Base-by-base conservation (phyloP, 2,113 vertebrate species). In the Junco hyemalis region DNA sequence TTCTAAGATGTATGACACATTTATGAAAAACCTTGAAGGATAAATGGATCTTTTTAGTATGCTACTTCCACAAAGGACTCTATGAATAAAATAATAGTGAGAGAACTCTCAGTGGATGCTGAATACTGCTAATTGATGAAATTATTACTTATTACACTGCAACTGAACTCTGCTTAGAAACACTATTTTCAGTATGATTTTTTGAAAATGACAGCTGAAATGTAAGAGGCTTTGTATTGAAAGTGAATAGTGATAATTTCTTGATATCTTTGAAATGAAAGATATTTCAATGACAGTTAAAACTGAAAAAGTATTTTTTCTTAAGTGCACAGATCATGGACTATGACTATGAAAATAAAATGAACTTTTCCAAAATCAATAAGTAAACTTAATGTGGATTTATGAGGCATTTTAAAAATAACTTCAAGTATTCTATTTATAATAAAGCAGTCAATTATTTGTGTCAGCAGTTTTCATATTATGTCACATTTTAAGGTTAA, bases 61-160 rank as follows among this genome's bases (percentile, higher is more conserved):
- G 82, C 82, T 95, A 84, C 76, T 97, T 97, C 92, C 90, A 95
- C 81, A 96, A 97, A 97, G 87, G 88, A 91, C 91, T 97, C 86
- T 68, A 22, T 96, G 95, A 97, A 96, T 97, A 95, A 97, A 97
- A 97, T 96, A 95, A 97, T 94, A 96, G 96, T 95, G 94, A 96
- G 95, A 94, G 87, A 91, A 97, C 83, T 96, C 90, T 85, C 96
- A 93, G 89, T 93, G 94, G 94, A 95, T 96, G 97, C 81, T 97
- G 95, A 96, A 96, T 96, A 65, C 83, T 92, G 92, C 92, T 96
- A 97, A 96, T 96, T 95, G 84, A 97, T 97, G 91, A 97, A 96
- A 97, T 96, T 97, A 96, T 95, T 96, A 92, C 92, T 96, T 96
- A 96, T 96, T 97, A 92, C 88, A 48, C 31, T 96, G 89, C 92